phyloP scores from a whole-genome alignment of 2,113 vertebrate species.

The Bettongia penicillata region DNA sequence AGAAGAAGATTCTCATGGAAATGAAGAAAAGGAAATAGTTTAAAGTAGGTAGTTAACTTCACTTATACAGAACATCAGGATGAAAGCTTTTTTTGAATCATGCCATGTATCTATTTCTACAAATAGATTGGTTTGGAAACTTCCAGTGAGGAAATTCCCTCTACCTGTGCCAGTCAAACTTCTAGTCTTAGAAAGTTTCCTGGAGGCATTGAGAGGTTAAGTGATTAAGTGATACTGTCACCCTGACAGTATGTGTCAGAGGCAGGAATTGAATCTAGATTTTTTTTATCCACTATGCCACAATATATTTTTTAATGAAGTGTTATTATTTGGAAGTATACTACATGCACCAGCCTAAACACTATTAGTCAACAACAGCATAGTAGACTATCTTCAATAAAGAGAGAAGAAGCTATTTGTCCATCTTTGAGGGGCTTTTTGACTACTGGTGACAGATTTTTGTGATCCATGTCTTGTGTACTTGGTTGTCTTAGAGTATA shows the following conservation, averaged over 20 bases:
- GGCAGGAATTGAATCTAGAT: neutral
- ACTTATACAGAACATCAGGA: neutral
- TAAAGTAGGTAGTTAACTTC: neutral
- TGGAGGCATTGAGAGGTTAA: neutral
- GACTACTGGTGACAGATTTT: neutral
- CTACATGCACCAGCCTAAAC: neutral
- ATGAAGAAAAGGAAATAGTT: neutral
- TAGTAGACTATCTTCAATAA: neutral
- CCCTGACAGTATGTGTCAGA: neutral
- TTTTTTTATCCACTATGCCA: neutral
- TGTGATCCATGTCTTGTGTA: neutral
- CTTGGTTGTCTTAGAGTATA: neutral
- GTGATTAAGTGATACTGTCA: neutral
- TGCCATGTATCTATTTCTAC: neutral
- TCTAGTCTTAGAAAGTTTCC: neutral
- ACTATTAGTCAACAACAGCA: neutral
- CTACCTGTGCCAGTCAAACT: neutral
- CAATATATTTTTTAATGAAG: neutral
- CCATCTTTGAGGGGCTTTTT: neutral
- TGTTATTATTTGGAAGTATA: neutral
- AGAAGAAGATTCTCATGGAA: constrained; percentile 23
- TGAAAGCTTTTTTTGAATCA: neutral
- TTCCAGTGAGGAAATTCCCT: neutral
- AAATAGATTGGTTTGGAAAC: neutral
- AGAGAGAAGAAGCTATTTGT: neutral